Base-by-base conservation (phyloP, 2,113 vertebrate genomes). In the Ageneiosus marmoratus region DNA sequence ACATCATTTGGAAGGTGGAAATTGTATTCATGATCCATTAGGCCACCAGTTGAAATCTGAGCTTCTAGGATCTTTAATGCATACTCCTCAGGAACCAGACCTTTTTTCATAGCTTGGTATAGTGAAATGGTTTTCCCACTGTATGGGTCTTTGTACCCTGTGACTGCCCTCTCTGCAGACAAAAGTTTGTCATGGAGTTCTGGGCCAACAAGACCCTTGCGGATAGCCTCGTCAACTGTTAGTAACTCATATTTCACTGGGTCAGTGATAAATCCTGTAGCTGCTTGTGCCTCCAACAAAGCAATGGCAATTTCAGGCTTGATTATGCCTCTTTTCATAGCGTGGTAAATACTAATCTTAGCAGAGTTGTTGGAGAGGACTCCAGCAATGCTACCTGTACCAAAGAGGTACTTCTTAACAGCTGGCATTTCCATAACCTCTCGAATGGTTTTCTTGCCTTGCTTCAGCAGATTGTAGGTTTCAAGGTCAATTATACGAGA, bases 41-140 rank as follows among this genome's bases (percentile, higher is more conserved):
- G 16, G 12, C 98, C 98, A 0, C 98, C 98, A 0, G 98, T 99
- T 85, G 97, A 95, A 2, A 95, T 86, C 88, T 99, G 98, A 53
- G 98, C 97, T 0, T 99, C 98, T 32, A 99, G 90, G 60, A 99
- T 93, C 82, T 95, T 94, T 83, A 99, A 89, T 18, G 97, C 97
- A 91, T 98, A 97, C 22, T 99, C 96, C 0, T 95, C 93, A 1
- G 95, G 92, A 67, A 99, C 93, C 34, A 99, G 92, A 5, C 95
- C 95, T 86, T 99, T 99, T 90, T 96, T 98, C 97, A 99, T 98
- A 82, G 98, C 98, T 89, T 99, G 97, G 93, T 97, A 99, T 67
- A 99, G 90, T 0, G 98, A 99, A 63, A 99, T 97, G 13, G 95
- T 94, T 90, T 97, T 97, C 11, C 97, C 97, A 0, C 93, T 98